Evolutionary conservation across 2,888 invertebrate species (phyloP).

Genomic region (Flabesymbios commensalis): DNA sequence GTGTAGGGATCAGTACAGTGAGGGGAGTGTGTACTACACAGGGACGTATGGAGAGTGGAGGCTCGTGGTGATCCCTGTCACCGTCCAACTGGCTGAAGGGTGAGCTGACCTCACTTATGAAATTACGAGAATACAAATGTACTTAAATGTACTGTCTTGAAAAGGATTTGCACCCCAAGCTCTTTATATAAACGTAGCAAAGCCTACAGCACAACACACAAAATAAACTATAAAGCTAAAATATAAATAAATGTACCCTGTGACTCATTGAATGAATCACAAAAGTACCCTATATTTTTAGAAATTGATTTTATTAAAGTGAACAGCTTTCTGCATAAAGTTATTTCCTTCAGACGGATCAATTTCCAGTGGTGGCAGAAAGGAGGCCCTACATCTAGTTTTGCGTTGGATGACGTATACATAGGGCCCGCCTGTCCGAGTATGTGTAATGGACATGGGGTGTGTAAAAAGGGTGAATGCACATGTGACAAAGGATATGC

Average conservation of each 20-base stretch:
- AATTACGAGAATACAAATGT: no score
- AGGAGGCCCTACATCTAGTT: conserved; percentile 50
- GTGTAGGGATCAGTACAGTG: conserved; percentile 49
- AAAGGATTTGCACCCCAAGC: no score
- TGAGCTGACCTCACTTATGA: no score
- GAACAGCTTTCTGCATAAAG: no score
- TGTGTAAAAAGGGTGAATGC: conserved; percentile 51
- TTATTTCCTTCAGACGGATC: conserved; percentile 40
- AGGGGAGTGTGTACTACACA: conserved; percentile 57
- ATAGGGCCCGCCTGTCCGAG: conserved; percentile 59
- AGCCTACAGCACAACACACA: no score
- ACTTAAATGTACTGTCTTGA: no score
- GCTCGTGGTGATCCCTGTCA: conserved; percentile 55
- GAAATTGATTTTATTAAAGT: no score
- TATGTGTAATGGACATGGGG: conserved; percentile 58
- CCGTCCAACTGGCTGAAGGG: conserved; percentile 51
- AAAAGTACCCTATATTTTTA: no score
- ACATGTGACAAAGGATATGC: conserved; percentile 48
- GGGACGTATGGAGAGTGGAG: conserved; percentile 60
- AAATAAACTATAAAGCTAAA: no score
- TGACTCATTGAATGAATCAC: no score
- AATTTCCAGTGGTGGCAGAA: conserved; percentile 55
- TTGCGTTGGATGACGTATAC: conserved; percentile 60
- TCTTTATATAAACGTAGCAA: no score
- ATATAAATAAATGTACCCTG: no score